Evolutionary conservation across 64 coral and sea anemone genomes (phyloP).

Genomic region (Pocillopora damicornis): DNA sequence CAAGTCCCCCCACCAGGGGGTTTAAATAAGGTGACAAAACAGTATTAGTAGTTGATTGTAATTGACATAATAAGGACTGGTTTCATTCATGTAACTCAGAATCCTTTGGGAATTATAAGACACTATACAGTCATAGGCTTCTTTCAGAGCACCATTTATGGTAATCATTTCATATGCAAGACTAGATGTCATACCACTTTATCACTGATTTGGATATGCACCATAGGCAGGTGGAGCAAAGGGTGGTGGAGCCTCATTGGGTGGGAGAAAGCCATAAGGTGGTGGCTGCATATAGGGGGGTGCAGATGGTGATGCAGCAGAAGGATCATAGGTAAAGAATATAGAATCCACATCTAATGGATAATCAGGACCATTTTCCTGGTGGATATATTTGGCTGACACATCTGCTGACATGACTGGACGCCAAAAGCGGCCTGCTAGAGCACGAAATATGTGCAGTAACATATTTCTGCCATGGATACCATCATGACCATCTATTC

Average conservation of each 20-base stretch:
- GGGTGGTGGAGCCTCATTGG: not conserved
- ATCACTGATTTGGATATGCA: not conserved
- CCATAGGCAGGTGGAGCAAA: conserved; percentile 30
- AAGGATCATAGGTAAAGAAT: conserved; percentile 74
- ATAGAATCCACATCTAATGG: conserved; percentile 88
- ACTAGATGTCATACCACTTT: not conserved
- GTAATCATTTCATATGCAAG: no score
- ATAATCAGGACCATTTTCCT: conserved; percentile 62
- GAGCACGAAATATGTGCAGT: conserved; percentile 65
- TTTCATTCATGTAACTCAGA: no score
- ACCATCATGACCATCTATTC: conserved; percentile 52
- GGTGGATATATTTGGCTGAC: conserved; percentile 83
- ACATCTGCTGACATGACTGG: conserved; percentile 60
- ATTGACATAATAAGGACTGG: no score
- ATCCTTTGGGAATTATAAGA: no score
- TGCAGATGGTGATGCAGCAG: not conserved
- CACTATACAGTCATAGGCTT: no score
- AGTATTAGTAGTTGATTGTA: no score
- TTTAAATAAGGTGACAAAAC: no score
- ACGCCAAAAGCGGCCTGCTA: conserved; percentile 54
- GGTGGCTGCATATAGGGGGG: not conserved
- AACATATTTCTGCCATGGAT: conserved; percentile 73
- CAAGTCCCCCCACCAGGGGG: no score
- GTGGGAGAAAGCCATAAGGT: conserved; percentile 49
- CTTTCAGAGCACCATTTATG: no score